A percentile compares a stretch with the other conserved stretches of the same genome.
Conservation (phyloP, 2,113 vertebrate genomes). For the Nesogale talazaci region DNA sequence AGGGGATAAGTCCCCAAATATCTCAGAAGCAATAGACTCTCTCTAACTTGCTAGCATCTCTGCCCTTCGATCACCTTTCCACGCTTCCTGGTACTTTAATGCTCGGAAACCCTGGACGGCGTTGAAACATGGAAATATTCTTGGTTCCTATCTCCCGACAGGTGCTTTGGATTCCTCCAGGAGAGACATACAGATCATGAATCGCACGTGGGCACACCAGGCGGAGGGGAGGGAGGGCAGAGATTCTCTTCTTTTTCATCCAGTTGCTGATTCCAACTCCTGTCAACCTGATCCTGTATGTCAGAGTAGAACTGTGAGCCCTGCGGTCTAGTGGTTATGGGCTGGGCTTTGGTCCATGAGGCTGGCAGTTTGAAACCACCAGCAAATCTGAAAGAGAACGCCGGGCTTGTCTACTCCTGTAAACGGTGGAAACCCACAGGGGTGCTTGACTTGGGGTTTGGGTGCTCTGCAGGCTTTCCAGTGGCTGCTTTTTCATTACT, state of each 20-base stretch:
- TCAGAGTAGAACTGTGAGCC: background rate
- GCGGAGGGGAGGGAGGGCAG: no score
- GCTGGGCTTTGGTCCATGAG: no score
- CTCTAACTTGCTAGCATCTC: background rate
- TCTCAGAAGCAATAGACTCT: background rate
- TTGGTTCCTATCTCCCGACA: background rate
- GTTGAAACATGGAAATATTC: constrained; percentile 22
- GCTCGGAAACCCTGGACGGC: background rate
- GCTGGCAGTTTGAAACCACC: no score
- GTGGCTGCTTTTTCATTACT: background rate
- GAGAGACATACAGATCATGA: no score
- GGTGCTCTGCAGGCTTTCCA: background rate
- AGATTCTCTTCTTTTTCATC: constrained; percentile 2
- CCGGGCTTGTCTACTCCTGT: no score
- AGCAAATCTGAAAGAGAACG: no score
- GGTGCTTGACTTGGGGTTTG: no score
- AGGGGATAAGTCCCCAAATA: background rate
- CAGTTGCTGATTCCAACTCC: background rate
- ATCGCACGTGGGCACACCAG: no score
- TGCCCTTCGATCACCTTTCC: background rate
- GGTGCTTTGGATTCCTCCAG: background rate
- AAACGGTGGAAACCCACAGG: no score
- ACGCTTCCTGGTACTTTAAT: constrained; percentile 18
- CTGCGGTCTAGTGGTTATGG: no score
- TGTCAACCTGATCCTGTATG: background rate